Base-by-base conservation (phyloP, 2,113 vertebrate genomes). In the Pholis gunnellus region DNA sequence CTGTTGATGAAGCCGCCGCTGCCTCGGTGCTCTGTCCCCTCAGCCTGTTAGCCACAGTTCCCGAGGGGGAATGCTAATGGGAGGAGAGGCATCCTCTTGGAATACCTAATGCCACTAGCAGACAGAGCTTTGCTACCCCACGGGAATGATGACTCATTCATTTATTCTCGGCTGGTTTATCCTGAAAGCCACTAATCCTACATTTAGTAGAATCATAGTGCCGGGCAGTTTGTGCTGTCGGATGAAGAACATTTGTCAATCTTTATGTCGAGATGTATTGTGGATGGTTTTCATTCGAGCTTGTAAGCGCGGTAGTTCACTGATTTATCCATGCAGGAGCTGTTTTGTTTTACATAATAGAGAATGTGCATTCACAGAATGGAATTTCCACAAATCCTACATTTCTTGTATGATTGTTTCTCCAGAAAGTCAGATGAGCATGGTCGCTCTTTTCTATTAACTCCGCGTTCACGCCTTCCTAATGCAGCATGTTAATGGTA, bases 91-190 rank as follows among this genome's bases (percentile, higher is more conserved):
- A 81, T 89, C 87, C 92, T 93, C 75, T 79, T 78, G 67, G 86
- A 93, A 89, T 93, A 79, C 79, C 34, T 78, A 86, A 89, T 81
- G 78, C 69, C 56, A 64, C 73, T 25, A 31, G 66, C 72, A 85
- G 83, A 74, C 74, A 25, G 68, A 65, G 86, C 88, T 65, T 29
- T 34, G 68, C 54, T 71, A 60, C 88, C 78, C 78, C 42, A 10
- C 3, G n/a, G 63, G 78, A 92, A 88, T 81, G 78, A 84, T 88
- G 81, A 92, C 75, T 93, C 87, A 87, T 83, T 83, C 27, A 82
- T 90, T 76, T 85, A 76, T 84, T 80, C 61, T 80, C 70, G 1
- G 6, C 40, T 59, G 52, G 46, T 85, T 87, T 87, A 74, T 75
- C 81, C 79, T 74, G 40, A 84, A 83, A 83, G 74, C 66, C 72